These are phyloP conservation scores for Lysandra bellargus DNA, from an alignment of 2,888 invertebrate genomes.

Conservation along the genomic window DNA sequence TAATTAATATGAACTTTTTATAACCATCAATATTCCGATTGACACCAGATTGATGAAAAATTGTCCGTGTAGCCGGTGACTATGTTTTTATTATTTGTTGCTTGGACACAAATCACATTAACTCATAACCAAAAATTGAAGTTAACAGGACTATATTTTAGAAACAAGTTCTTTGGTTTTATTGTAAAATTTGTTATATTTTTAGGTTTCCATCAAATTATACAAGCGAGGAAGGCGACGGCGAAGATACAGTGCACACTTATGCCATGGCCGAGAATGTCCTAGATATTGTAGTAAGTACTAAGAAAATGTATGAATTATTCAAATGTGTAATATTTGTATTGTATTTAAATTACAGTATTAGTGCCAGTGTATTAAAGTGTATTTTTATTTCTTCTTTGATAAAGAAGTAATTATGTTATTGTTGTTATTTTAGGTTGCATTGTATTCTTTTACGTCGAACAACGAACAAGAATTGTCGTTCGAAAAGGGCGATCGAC, in stretches of 20 bases:
- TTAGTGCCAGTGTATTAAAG: neutral
- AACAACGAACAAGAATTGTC: slow-evolving; percentile 97
- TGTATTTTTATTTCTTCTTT: neutral
- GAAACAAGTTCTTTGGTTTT: too few species aligned
- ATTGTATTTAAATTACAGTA: neutral
- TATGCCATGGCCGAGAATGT: slow-evolving; percentile 97
- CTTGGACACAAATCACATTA: too few species aligned
- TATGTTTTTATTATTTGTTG: too few species aligned
- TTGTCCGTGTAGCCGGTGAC: too few species aligned
- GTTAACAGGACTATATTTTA: too few species aligned
- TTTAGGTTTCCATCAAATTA: slow-evolving; percentile 99
- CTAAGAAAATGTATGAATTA: neutral
- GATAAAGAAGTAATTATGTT: neutral
- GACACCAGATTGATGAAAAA: too few species aligned
- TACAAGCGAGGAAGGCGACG: slow-evolving; percentile 94
- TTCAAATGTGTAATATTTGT: slow-evolving; percentile 6
- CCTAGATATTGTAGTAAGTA: slow-evolving; percentile 92
- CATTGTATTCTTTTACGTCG: slow-evolving; percentile 95
- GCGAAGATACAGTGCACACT: slow-evolving; percentile 92
- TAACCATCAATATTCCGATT: too few species aligned
- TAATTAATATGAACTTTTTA: too few species aligned
- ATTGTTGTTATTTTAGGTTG: slow-evolving; percentile 77
- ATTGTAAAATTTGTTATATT: neutral
- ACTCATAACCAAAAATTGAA: too few species aligned
- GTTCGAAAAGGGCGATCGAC: slow-evolving; percentile 97